Percentiles rank a stretch among this genome's conserved stretches.
phyloP scores from a whole-genome alignment of 2,888 invertebrate genomes.

The Eristalinus aeneus region DNA sequence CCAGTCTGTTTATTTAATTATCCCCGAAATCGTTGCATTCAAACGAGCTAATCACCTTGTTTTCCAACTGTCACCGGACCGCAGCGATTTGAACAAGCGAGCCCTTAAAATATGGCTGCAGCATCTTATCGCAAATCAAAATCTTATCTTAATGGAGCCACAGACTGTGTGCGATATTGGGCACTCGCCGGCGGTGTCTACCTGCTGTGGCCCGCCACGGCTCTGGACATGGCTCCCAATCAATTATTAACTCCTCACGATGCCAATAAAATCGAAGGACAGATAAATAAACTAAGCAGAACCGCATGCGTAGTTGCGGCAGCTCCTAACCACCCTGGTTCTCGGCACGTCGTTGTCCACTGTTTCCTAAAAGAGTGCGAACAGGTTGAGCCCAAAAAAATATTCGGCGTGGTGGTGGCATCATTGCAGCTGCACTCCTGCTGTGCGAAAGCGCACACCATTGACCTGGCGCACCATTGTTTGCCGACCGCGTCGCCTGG shows the following conservation, averaged over 20 bases:
- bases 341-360: constrained; percentile 32
- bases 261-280: constrained; percentile 59
- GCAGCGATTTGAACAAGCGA: background rate
- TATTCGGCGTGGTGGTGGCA: constrained; percentile 2
- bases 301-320: constrained; percentile 51
- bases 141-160: constrained; percentile 36
- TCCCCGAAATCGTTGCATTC: constrained; percentile 33
- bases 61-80: constrained; percentile 42
- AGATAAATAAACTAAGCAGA: constrained; percentile 48
- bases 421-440: constrained; percentile 51
- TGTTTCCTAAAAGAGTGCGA: constrained; percentile 21
- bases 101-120: constrained; percentile 16
- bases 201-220: constrained; percentile 10
- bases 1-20: constrained; percentile 50
- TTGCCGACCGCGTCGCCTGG: constrained; percentile 7
- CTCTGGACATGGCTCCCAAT: constrained; percentile 66
- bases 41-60: constrained; percentile 44
- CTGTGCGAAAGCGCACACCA: constrained; percentile 39
- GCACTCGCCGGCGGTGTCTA: constrained; percentile 3
- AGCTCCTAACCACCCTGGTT: constrained; percentile 52
- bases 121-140: constrained; percentile 47
- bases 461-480: constrained; percentile 21
- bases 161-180: background rate
- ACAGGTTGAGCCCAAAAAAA: constrained; percentile 39
- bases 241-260: constrained; percentile 56